A percentile compares a stretch with the other conserved stretches of the same genome.
Evolutionary conservation across 2,797 vertebrate genomes (phyloP).

Genomic region (Sciurus carolinensis): DNA sequence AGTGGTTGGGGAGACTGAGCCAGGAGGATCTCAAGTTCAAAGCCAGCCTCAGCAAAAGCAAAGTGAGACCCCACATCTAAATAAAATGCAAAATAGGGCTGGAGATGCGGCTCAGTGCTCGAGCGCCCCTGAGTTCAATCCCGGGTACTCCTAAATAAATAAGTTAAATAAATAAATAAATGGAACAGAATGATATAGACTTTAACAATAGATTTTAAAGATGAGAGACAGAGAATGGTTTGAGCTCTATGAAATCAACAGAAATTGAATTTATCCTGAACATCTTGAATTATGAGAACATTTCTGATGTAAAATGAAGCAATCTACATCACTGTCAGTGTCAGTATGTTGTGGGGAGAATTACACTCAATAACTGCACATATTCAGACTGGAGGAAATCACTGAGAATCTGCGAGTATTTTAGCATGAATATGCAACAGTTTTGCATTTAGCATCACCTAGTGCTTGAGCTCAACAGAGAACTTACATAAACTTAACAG

Average conservation of each 20-base stretch:
- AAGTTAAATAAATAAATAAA: too few species aligned
- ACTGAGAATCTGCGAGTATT: neutral
- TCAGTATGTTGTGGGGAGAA: neutral
- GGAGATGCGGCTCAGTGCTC: too few species aligned
- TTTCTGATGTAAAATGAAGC: neutral
- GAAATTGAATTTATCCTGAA: neutral
- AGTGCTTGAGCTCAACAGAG: neutral
- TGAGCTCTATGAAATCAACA: neutral
- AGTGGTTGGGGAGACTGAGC: too few species aligned
- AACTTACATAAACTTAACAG: neutral
- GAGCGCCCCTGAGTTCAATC: too few species aligned
- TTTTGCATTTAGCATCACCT: neutral
- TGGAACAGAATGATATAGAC: too few species aligned
- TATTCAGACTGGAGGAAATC: neutral
- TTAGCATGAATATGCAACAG: neutral
- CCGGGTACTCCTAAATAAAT: too few species aligned
- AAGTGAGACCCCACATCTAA: too few species aligned
- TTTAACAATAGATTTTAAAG: too few species aligned
- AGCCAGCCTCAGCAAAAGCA: too few species aligned
- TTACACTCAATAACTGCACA: neutral
- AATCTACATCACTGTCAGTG: neutral
- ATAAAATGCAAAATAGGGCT: too few species aligned
- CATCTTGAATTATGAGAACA: neutral
- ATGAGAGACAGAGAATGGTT: neutral
- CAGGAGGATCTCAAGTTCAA: too few species aligned